Evolutionary conservation across 1,140 invertebrate genomes (phyloP), one percentile per base, ranked within the genome.

Genomic region (Adelges cooleyi): DNA sequence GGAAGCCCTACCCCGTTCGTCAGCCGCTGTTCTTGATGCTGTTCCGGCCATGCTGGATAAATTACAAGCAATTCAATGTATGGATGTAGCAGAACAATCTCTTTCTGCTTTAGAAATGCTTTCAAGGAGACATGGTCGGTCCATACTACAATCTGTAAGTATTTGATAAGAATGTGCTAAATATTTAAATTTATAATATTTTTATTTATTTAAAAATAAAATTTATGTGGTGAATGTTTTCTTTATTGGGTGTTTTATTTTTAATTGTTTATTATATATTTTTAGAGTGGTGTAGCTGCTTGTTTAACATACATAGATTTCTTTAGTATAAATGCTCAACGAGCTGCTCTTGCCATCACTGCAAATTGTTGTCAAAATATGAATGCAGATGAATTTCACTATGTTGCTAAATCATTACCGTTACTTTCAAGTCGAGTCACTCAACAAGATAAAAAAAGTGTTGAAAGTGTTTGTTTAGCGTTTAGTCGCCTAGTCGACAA

Each of bases 31-130:
- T 10, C 91, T 96, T 2, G 92, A 99, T 70, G 95, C 95, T 18
- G 90, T 99, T 27, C 95, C 96, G 3, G 90, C 92, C 6, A 95
- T 96, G 77, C 77, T 96, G 20, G 90, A 94, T 77, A 95, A 98
- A 77, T 79, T 98, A 38, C 92, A 98, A 79, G 90, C 92, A 0
- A 98, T 98, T 69, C 94, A 97, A 69, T 98, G 95, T 74, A 98
- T 98, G 92, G 95, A 98, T 77, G 95, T 98, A 4, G 95, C 95
- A 17, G 95, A 98, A 77, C 95, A 98, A 77, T 91, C 90, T 71
- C 78, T 98, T 48, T 96, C 94, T 5, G 95, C 95, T 1, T 78
- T 98, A 20, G 95, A 98, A 74, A 97, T 96, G 86, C 79, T 98
- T 22, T 98, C 94, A 1, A 80, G 92, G n/a, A 79, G 94, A 69